phyloP scores from a whole-genome alignment of 2,797 vertebrate genomes.

The Squalus acanthias region DNA sequence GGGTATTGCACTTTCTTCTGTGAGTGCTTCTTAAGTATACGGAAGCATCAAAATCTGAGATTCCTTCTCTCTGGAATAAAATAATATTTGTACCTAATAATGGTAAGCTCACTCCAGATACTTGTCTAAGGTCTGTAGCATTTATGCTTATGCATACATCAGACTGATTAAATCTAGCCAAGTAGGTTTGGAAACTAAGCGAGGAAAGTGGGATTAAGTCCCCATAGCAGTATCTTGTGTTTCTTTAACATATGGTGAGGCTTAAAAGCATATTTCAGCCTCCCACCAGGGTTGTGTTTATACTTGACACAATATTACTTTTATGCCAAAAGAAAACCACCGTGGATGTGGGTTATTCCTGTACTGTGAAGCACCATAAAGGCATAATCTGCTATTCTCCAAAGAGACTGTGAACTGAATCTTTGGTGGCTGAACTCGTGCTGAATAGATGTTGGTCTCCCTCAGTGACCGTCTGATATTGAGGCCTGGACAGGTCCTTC shows the following conservation, averaged over 20 bases:
- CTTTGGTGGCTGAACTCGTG: not conserved
- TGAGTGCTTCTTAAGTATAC: not conserved
- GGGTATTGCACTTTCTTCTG: not conserved
- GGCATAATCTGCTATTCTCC: not conserved
- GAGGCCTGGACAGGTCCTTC: not conserved
- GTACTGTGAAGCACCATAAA: not conserved
- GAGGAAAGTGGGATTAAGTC: not conserved
- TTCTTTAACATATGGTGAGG: not conserved
- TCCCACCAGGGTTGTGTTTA: not conserved
- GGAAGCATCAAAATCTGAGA: not conserved
- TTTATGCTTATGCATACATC: not conserved
- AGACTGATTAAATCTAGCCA: conserved; percentile 21
- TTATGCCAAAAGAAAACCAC: not conserved
- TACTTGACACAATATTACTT: not conserved
- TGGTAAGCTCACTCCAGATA: not conserved
- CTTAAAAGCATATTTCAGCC: not conserved
- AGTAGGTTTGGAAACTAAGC: not conserved
- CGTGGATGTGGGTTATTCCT: not conserved
- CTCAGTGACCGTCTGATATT: not conserved
- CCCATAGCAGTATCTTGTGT: not conserved
- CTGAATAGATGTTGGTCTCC: not conserved
- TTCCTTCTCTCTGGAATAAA: not conserved
- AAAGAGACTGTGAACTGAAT: not conserved
- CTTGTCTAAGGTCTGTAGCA: not conserved
- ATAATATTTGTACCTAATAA: not conserved